Base-by-base conservation (phyloP, 2,888 invertebrate genomes). In the Glaucopsyche alexis region DNA sequence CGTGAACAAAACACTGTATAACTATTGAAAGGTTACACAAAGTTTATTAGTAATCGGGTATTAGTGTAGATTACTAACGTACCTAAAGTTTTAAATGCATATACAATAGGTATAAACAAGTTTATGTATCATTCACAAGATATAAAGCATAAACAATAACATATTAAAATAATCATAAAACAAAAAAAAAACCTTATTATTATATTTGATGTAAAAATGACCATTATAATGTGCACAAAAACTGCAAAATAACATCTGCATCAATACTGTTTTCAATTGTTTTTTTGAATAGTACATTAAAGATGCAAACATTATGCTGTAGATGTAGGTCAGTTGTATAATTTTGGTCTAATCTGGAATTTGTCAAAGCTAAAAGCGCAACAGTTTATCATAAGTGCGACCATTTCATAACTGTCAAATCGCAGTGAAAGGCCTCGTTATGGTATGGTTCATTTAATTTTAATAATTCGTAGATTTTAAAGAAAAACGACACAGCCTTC, bases 361-460 rank as follows among this genome's bases (percentile, higher is more conserved):
- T 66, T 3, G 42, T 66, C 66, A 66, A 66, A 16, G 42, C 66
- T 42, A n/a, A 66, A 66, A 66, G 40, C n/a, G 66, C 42, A 66
- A 66, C 42, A n/a, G 8, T 42, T 66, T 66, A 42, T 66, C 42
- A 66, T 42, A 42, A 60, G 9, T 7, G 16, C 66, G 66, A 8
- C 4, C 0, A 66, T 66, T 66, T 42, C 66, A 42, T 66, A 42
- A 66, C 42, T 2, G 1, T 29, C 29, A 1, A 7, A 9, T 66
- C n/a, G 42, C n/a, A 42, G 66, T 66, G 66, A 66, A 66, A 66
- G 66, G 66, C n/a, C 3, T 40, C 42, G 42, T 65, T 65, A 65
- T 42, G 42, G 65, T 40, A 40, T 65, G n/a, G 55, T 60, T 29
- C 29, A 29, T 60, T 60, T 60, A 38, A 38, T 47, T 13, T 47